Evolutionary conservation across 2,888 invertebrate species (phyloP), one percentile per base, ranked within the genome.

Genomic region (Liodrosophila aerea): DNA sequence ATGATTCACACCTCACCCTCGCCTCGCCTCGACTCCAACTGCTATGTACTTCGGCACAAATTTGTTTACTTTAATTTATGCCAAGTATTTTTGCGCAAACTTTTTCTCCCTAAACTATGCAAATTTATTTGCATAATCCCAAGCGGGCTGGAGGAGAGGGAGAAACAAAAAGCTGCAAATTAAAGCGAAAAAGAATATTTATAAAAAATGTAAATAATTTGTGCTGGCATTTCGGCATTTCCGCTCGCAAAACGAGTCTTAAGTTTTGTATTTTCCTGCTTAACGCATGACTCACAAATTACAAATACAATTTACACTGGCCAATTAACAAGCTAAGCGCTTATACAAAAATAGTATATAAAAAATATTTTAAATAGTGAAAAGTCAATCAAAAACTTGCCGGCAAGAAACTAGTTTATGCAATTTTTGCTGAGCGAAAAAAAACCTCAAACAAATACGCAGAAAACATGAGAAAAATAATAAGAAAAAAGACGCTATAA

Each of bases 331-430:
- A 65, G 59, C 58, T 39, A 1, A n/a, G 16, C 9, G 8, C 33
- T 40, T 37, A 54, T 1, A 33, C 33, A 34, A 27, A 53, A 4
- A n/a, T 37, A 27, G 29, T 39, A 27, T 46, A 30, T 43, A 37
- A 18, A 22, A 56, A 37, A 37, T 7, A 59, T 37, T 22, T 22
- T 22, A 22, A 49, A 7, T 16, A 27, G 18, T 12, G 13, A 73
- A 69, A 69, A 69, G 68, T 69, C 73, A 56, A 44, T 49, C 40
- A 60, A 66, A n/a, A 53, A 69, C 50, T 56, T 67, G 65, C 59
- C 50, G 56, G 44, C 62, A 52, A 62, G 50, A 66, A 85, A 85
- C 86, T 70, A 69, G 85, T 86, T 86, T 76, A 61, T 82, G 59
- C 72, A 65, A 41, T 60, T 62, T 46, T 45, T 30, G 37, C 27